Evolutionary conservation across 2,113 vertebrate genomes (phyloP).

Genomic region (Apus apus): DNA sequence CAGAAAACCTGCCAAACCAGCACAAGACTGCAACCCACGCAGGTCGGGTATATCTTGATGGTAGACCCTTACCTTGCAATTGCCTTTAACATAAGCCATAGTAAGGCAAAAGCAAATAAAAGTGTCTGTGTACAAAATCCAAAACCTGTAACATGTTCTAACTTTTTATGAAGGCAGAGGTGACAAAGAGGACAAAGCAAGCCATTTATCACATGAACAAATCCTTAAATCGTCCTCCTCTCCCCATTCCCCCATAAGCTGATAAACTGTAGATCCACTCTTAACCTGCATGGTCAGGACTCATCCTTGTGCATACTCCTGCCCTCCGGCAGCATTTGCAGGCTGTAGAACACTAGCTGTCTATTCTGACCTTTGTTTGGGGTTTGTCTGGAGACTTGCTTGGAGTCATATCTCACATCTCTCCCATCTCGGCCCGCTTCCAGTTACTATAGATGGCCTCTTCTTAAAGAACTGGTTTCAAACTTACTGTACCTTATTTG

Average conservation of each 20-base stretch:
- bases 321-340: neutral
- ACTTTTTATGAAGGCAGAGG: neutral
- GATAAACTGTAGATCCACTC: conserved; percentile 1
- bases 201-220: neutral
- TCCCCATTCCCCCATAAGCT: neutral
- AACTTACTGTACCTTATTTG: neutral
- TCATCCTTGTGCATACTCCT: neutral
- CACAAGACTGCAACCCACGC: neutral
- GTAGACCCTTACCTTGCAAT: neutral
- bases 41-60: neutral
- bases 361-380: neutral
- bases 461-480: neutral
- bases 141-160: neutral
- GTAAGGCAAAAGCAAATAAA: neutral
- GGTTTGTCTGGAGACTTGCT: neutral
- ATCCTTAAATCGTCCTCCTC: neutral
- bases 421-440: neutral
- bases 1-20: too few relatives aligned
- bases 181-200: neutral
- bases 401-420: neutral
- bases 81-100: neutral
- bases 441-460: neutral
- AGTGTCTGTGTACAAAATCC: neutral
- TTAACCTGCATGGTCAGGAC: neutral
- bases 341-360: neutral